Conservation (phyloP, 1,140 invertebrate species). For the Drosophila ambigua region DNA sequence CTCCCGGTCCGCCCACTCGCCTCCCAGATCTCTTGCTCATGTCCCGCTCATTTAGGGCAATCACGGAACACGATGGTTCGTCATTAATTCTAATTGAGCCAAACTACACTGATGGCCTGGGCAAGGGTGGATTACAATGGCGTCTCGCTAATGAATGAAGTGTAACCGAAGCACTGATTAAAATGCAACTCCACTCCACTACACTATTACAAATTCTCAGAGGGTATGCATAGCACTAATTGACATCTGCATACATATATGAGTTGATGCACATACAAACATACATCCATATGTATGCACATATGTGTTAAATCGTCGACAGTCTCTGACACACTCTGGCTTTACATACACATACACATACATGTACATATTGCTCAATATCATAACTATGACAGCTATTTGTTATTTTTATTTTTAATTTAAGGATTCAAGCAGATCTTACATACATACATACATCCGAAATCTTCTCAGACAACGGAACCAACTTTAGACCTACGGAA, state of each 20-base stretch:
- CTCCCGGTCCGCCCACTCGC: neutral
- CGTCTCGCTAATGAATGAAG: conserved; percentile 43
- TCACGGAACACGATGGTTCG: conserved; percentile 13
- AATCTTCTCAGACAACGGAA: no score
- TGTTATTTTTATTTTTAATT: no score
- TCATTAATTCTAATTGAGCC: conserved; percentile 46
- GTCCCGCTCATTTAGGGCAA: conserved; percentile 17
- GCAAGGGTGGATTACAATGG: conserved; percentile 6
- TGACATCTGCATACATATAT: conserved; percentile 10
- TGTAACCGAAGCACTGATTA: conserved; percentile 33
- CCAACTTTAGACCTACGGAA: no score
- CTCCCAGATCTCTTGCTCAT: neutral
- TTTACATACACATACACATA: no score
- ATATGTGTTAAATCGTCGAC: no score
- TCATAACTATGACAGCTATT: no score
- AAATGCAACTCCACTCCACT: conserved; percentile 32
- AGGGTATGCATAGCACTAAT: no score
- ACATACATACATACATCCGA: no score
- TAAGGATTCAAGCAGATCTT: no score
- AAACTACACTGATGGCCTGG: neutral
- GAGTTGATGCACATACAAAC: conserved; percentile 9
- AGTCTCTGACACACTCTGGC: no score
- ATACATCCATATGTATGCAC: neutral
- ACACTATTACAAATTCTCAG: conserved; percentile 14
- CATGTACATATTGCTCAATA: no score